These are phyloP conservation scores for Bilobella aurantiaca DNA, from an alignment of 1,140 invertebrate genomes.

Conservation along the genomic window DNA sequence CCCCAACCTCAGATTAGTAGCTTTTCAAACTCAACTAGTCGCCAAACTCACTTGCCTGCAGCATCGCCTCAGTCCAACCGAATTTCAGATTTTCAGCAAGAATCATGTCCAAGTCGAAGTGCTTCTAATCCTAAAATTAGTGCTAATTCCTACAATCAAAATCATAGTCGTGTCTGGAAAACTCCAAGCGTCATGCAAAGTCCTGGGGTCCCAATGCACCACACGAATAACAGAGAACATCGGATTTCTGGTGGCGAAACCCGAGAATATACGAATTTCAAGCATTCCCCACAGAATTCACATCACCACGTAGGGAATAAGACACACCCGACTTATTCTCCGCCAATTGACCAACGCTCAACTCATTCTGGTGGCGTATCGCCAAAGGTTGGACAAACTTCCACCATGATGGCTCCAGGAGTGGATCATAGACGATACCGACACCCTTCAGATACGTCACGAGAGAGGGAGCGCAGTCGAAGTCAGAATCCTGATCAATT, in stretches of 20 bases:
- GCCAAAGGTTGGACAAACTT: not conserved
- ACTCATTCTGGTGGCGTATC: not conserved
- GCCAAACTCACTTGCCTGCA: not conserved
- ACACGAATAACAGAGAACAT: not conserved
- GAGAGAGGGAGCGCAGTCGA: too few relatives aligned
- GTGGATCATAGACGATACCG: not conserved
- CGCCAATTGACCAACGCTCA: not conserved
- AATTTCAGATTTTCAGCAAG: not conserved
- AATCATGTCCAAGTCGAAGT: slow-evolving; percentile 4
- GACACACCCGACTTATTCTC: not conserved
- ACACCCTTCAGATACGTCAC: not conserved
- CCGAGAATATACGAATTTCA: not conserved
- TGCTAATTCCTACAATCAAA: slow-evolving; percentile 27
- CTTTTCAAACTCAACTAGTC: not conserved
- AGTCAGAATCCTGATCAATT: not conserved
- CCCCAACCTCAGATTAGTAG: slow-evolving; percentile 9
- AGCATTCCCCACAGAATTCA: not conserved
- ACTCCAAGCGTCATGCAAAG: too few relatives aligned
- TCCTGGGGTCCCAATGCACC: not conserved
- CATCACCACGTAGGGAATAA: not conserved
- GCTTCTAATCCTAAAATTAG: slow-evolving; percentile 20
- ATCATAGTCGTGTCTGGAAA: not conserved
- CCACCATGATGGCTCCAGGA: not conserved
- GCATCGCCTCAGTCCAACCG: not conserved
- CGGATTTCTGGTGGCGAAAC: not conserved